Base-by-base conservation (phyloP, 2,113 vertebrate genomes). In the Calidris pugnax region DNA sequence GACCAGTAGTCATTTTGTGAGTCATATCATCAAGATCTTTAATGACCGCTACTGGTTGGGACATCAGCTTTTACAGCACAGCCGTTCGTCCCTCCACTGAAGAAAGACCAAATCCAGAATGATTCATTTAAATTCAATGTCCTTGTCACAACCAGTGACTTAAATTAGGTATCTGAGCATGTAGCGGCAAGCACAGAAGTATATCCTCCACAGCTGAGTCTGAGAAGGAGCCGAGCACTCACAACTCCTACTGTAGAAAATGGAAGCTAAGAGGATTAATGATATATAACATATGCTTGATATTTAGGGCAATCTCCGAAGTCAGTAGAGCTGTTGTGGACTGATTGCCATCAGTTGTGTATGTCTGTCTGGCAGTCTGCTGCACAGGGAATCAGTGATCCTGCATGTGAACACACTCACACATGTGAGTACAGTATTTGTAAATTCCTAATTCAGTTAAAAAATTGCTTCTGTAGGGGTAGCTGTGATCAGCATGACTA, bases 91-190 rank as follows among this genome's bases (percentile, higher is more conserved):
- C 64, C 59, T 81, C 71, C 22, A 16, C 55, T 69, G 71, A 90
- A 90, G 71, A 93, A 78, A 89, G 78, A 75, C 45, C 1, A 2
- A 84, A 79, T 84, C 64, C 37, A 64, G 50, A 91, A 82, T 55
- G 27, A 72, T 84, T 69, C 59, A 41, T 87, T 95, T 87, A 92
- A 92, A 96, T 94, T 89, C 87, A 84, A 9, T 72, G 78, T 81
- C 62, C 50, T 59, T 80, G 51, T 93, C 86, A 86, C 69, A 89
- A 72, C 50, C 45, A 62, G 84, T 81, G 92, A 95, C 55, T 86
- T 74, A 86, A 90, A 80, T 88, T 86, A 94, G 83, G n/a, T 83
- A 90, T 77, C 88, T 66, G 85, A 88, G 79, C 94, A 96, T 3
- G 2, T 67, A 92, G 68, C 0, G 0, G 45, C 68, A 71, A 85